Percentiles rank a stretch among this genome's conserved stretches.
phyloP scores from a whole-genome alignment of 2,888 invertebrate genomes.

The Pocota personata region DNA sequence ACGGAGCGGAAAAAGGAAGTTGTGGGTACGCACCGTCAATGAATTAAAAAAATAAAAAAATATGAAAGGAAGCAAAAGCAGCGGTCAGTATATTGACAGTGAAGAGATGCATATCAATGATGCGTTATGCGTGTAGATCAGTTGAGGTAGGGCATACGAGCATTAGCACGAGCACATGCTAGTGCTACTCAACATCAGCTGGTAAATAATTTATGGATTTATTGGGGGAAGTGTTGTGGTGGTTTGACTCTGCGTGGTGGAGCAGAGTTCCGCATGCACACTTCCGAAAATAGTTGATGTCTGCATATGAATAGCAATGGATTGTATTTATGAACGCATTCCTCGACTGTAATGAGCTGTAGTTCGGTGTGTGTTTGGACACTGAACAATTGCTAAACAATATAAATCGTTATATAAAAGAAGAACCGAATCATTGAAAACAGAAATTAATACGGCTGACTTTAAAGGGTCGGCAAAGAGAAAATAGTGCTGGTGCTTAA shows the following conservation, averaged over 20 bases:
- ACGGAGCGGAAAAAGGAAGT: slow-evolving; percentile 66
- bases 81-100: slow-evolving; percentile 36
- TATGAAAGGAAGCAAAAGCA: not conserved
- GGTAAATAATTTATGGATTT: slow-evolving; percentile 32
- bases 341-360: no score
- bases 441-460: no score
- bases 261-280: slow-evolving; percentile 26
- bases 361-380: no score
- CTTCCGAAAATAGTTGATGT: not conserved
- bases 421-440: no score
- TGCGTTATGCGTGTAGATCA: slow-evolving; percentile 26
- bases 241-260: slow-evolving; percentile 7
- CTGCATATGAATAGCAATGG: not conserved
- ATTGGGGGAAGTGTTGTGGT: slow-evolving; percentile 7
- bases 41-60: slow-evolving; percentile 27
- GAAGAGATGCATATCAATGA: slow-evolving; percentile 48
- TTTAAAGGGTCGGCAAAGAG: no score
- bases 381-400: no score
- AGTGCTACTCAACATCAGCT: slow-evolving; percentile 33
- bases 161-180: slow-evolving; percentile 24
- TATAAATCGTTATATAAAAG: no score
- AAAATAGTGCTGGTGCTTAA: no score
- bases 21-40: slow-evolving; percentile 67
- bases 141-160: slow-evolving; percentile 30
- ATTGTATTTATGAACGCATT: no score